phyloP scores from a whole-genome alignment of 2,797 vertebrate species.

The Chelmon rostratus region DNA sequence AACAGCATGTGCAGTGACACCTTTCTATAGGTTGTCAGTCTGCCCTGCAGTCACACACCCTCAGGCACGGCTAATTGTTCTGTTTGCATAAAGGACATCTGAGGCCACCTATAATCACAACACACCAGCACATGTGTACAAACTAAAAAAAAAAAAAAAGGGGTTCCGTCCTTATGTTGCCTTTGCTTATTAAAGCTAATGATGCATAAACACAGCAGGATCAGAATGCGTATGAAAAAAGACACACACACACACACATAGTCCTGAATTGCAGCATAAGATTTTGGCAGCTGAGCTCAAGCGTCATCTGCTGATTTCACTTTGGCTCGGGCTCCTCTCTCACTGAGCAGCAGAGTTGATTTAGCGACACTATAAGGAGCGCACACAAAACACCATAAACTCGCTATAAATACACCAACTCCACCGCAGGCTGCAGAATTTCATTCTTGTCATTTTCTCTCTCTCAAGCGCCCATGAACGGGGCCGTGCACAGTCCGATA shows the following conservation, averaged over 20 bases:
- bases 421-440: constrained; percentile 47
- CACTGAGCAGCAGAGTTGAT: constrained; percentile 48
- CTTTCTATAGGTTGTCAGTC: constrained; percentile 33
- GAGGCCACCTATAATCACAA: constrained; percentile 50
- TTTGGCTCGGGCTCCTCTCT: constrained; percentile 51
- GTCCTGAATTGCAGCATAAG: constrained; percentile 15
- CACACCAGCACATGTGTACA: constrained; percentile 16
- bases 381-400: constrained; percentile 35
- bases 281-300: constrained; percentile 56
- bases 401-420: constrained; percentile 67
- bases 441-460: constrained; percentile 38
- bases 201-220: constrained; percentile 43
- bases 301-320: constrained; percentile 66
- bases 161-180: constrained; percentile 17
- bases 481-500: neutral
- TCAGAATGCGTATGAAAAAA: constrained; percentile 17
- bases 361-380: constrained; percentile 56
- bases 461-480: neutral
- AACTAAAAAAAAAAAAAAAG: constrained; percentile 7
- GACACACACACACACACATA: neutral
- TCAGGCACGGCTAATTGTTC: constrained; percentile 44
- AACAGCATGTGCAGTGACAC: constrained; percentile 13
- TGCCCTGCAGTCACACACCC: constrained; percentile 36
- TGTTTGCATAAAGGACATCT: constrained; percentile 56
- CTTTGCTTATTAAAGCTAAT: constrained; percentile 32